These are phyloP conservation scores for Platichthys flesus DNA, from an alignment of 2,113 vertebrate species.

Conservation along the genomic window DNA sequence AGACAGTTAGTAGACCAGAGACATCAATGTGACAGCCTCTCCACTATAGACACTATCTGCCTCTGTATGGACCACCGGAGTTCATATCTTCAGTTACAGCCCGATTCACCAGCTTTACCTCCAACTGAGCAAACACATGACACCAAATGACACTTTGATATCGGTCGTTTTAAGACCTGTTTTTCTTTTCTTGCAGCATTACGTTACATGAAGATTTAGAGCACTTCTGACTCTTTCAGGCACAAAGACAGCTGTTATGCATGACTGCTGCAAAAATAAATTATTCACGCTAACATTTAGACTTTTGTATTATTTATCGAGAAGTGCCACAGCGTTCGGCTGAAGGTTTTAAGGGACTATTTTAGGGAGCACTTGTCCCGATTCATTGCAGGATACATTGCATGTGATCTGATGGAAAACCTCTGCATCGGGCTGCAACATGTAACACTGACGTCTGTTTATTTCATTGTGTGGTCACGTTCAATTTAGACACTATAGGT, in stretches of 20 bases:
- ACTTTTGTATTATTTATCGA: conserved; percentile 78
- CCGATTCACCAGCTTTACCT: conserved; percentile 53
- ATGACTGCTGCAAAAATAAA: conserved; percentile 66
- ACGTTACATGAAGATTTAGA: conserved; percentile 36
- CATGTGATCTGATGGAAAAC: conserved; percentile 18
- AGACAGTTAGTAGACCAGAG: conserved; percentile 75
- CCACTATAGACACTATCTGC: conserved; percentile 49
- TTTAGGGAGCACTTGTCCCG: conserved; percentile 54
- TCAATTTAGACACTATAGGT: background rate
- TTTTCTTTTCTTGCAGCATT: background rate
- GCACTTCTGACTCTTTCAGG: conserved; percentile 36
- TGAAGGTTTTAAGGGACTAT: conserved; percentile 66
- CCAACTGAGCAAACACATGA: conserved; percentile 23
- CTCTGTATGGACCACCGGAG: conserved; percentile 42
- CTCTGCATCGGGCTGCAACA: conserved; percentile 9
- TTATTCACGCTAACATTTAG: conserved; percentile 74
- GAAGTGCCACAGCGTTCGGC: conserved; percentile 57
- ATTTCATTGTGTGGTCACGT: background rate
- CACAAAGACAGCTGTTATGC: conserved; percentile 65
- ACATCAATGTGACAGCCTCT: conserved; percentile 77
- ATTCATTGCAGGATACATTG: conserved; percentile 45
- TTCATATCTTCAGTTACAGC: conserved; percentile 33
- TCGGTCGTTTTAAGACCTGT: background rate
- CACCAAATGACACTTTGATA: conserved; percentile 11
- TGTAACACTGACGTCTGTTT: conserved; percentile 3